phyloP scores from a whole-genome alignment of 2,888 invertebrate species.

The Lithosia quadra region DNA sequence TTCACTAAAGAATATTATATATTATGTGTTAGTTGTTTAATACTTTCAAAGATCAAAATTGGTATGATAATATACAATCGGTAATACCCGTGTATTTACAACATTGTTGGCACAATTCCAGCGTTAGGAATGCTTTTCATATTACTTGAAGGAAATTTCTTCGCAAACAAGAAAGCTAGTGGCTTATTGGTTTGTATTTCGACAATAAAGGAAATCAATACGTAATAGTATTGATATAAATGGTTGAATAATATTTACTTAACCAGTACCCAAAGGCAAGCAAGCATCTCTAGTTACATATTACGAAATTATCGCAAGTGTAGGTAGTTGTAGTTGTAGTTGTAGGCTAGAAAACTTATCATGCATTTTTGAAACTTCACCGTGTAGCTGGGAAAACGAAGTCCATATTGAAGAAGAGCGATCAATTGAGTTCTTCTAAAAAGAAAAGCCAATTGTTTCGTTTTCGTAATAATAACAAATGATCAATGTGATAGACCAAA shows the following conservation, averaged over 20 bases:
- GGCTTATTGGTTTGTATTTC: background rate
- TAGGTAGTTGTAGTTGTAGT: no score
- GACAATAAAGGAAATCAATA: background rate
- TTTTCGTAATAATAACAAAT: no score
- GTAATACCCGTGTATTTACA: conserved; percentile 6
- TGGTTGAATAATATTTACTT: background rate
- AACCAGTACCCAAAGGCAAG: background rate
- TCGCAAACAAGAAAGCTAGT: conserved; percentile 22
- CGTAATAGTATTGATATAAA: background rate
- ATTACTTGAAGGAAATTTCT: conserved; percentile 18
- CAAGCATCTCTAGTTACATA: background rate
- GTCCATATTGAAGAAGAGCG: background rate
- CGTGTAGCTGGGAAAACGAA: background rate
- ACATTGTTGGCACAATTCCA: conserved; percentile 25
- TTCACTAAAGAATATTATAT: background rate
- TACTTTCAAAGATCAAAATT: conserved; percentile 3
- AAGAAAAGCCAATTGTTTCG: background rate
- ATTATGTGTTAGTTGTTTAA: background rate
- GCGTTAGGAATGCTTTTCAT: conserved; percentile 16
- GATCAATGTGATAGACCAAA: background rate
- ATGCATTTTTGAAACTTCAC: background rate
- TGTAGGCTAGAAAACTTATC: background rate
- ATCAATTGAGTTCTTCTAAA: background rate
- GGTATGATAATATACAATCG: conserved; percentile 11
- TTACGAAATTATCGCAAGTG: background rate